Evolutionary conservation across 2,888 invertebrate genomes (phyloP), one percentile per base, ranked within the genome.

Genomic region (Ormyrus pomaceus): DNA sequence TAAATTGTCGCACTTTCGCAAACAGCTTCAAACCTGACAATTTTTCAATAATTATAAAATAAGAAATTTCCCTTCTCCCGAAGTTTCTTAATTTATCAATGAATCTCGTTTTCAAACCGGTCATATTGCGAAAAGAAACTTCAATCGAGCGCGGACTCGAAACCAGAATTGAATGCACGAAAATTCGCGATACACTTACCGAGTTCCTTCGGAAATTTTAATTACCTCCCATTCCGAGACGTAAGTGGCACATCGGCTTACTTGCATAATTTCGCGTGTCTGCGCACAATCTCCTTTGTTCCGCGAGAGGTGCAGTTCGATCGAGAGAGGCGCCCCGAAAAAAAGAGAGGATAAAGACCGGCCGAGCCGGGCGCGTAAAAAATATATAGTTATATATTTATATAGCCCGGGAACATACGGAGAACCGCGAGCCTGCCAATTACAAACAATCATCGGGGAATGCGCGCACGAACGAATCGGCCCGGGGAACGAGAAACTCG

Each of bases 381-480:
- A n/a, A 45, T 11, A 45, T 13, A 65, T 45, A 48, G 5, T 34
- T 34, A 34, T 34, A 34, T 48, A 55, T 51, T 55, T 58, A 45
- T n/a, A 48, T 13, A 34, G 19, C 6, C 34, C 62, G 53, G 5
- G 50, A 58, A 78, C 53, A 74, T 68, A 66, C 55, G 34, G 56
- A 50, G 59, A 69, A 77, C 34, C 59, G 51, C 70, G 68, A 68
- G 72, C 61, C 62, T 53, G 71, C 58, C 80, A 82, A 81, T 81
- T 81, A 81, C 75, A 66, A 78, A 75, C 75, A 78, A 81, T 81
- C 75, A 81, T 76, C 51, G 72, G 64, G 64, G 75, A 81, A 81
- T 81, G 81, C 71, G 81, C 73, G 70, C 75, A 72, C 78, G 72
- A 69, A 72, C 78, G 72, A 69, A 78, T 78, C 75, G 75, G 59